Evolutionary conservation across 2,113 vertebrate species (phyloP), one percentile per base, ranked within the genome.

Genomic region (Laterallus jamaicensis): DNA sequence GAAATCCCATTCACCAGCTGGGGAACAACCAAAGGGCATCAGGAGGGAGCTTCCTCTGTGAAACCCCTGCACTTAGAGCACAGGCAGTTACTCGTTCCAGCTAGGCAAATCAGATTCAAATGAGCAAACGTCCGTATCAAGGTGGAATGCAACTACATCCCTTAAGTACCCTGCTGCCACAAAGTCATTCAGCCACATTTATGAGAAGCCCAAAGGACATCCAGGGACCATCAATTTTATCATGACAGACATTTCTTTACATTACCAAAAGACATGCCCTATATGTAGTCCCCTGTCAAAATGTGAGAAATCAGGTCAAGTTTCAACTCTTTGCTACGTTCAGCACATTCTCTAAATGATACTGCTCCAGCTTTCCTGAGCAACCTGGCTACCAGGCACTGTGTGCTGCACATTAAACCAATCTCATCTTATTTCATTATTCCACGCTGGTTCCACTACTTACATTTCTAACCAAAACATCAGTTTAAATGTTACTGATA

Each of bases 401-500:
- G n/a, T 32, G 77, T 6, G 11, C 69, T 90, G 77, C 86, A 83
- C 42, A 83, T 93, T 97, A 95, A 92, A 96, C 92, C 96, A 96
- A 98, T 92, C 69, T 92, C 96, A 94, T 92, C 92, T 96, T 87
- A 94, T 92, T 97, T 97, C 95, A 96, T 97, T 96, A 97, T 93
- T 97, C 95, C 63, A 60, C 22, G 44, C 93, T 90, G 91, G 88
- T 90, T 96, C 94, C 93, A 92, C 95, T 40, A 83, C 75, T 88
- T 93, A 96, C 63, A 94, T 90, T 97, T 96, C 91, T 96, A 97
- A 93, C 96, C 95, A 95, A 93, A 95, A 94, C 82, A 94, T 95
- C 88, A 31, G 84, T 95, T 97, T 97, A 97, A 97, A 97, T 95
- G 96, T 97, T 93, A 93, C 96, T 92, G 87, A 94, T 95, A 97